These are phyloP conservation scores for Silurus asotus DNA, from an alignment of 2,113 vertebrate genomes.

Conservation along the genomic window DNA sequence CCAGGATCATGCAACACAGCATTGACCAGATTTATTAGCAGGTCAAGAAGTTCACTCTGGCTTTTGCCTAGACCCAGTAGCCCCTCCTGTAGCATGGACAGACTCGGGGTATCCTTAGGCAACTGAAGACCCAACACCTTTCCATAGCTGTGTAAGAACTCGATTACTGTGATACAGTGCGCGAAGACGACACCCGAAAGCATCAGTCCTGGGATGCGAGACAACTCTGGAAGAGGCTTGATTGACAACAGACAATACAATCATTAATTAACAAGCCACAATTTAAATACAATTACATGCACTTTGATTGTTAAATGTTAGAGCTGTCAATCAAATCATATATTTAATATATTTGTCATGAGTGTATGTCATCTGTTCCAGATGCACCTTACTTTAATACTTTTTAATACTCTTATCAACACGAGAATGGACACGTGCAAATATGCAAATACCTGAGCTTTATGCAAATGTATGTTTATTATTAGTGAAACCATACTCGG, in stretches of 20 bases:
- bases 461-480: no score
- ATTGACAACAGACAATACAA: conserved; percentile 10
- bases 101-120: conserved; percentile 84
- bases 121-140: conserved; percentile 86
- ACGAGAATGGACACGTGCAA: no score
- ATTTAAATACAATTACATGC: neutral
- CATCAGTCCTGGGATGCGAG: conserved; percentile 83
- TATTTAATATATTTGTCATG: no score
- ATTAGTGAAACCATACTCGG: no score
- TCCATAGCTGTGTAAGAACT: conserved; percentile 91
- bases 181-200: conserved; percentile 85
- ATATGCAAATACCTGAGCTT: no score
- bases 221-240: conserved; percentile 85
- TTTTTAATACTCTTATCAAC: no score
- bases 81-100: conserved; percentile 87
- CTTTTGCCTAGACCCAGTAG: conserved; percentile 84
- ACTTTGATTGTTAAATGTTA: no score
- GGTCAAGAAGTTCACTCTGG: conserved; percentile 82
- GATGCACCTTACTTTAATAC: no score
- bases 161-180: conserved; percentile 85
- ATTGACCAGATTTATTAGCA: conserved; percentile 83
- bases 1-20: conserved; percentile 86
- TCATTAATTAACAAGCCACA: neutral
- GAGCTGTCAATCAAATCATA: no score
- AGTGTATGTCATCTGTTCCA: no score